Evolutionary conservation across 1,140 invertebrate genomes (phyloP), one percentile per base, ranked within the genome.

Genomic region (Caerostris darwini): DNA sequence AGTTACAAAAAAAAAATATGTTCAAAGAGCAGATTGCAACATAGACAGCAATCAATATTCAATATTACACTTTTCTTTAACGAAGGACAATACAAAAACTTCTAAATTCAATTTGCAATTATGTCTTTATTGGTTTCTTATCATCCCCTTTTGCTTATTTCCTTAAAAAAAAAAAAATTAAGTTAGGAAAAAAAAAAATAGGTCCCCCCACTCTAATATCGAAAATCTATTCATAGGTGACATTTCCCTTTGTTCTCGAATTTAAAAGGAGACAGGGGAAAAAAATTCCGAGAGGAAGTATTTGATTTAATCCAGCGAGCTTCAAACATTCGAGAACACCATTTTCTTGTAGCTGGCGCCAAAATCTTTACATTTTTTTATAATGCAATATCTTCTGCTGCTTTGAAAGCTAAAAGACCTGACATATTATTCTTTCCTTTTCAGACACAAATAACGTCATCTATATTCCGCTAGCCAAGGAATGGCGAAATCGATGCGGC

Each of bases 231-330:
- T 50, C 71, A 53, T 77, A 53, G 71, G 5, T 77, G 71, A 77
- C 71, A 77, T 50, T 77, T 77, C 3, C 34, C 50, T 53, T 77
- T 77, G 71, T 77, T 77, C 71, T 77, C 71, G 53, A 77, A 77
- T 77, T 77, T 77, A 34, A 12, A 77, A 53, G 34, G 34, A 53
- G 10, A 5, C 3, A 5, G 34, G 34, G 14, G 14, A 77, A 71
- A 77, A 34, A 77, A 14, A 5, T 0, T 77, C 34, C 71, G 10
- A 34, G 34, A 50, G 53, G 34, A 77, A 50, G 19, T 50, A 77
- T 77, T 77, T 77, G 4, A 77, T 50, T 77, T 50, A 71, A 71
- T 71, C 67, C 67, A 3, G 6, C 67, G n/a, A 71, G 34, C 67
- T 19, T 71, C n/a, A 34, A 71, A 71, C 67, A 71, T 19, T 71